Base-by-base conservation (phyloP, 2,113 vertebrate genomes). In the Zosterops hypoxanthus region DNA sequence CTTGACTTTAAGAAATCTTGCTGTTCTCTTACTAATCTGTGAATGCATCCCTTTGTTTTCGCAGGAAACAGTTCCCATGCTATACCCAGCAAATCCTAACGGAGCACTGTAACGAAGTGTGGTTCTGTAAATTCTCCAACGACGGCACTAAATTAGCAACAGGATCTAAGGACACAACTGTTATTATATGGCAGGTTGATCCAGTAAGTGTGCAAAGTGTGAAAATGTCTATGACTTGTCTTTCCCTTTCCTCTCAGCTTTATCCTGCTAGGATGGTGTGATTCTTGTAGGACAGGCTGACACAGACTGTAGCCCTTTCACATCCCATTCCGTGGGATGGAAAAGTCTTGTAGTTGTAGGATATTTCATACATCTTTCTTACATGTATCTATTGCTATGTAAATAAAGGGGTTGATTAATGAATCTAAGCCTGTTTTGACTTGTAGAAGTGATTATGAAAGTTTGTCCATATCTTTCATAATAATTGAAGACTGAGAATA, bases 101-200 rank as follows among this genome's bases (percentile, higher is more conserved):
- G 10, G 99, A 99, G 88, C 99, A 99, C 97, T 99, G 99, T 97
- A 99, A 99, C 66, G 99, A 99, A 97, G 99, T 99, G 39, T 99
- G 99, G 99, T 99, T 99, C 98, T 99, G 99, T 98, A 99, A 99
- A 97, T 99, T 99, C 96, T 99, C 99, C 95, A 99, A 99, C 4
- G 98, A 99, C 3, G 99, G 99, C 98, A 99, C 99, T 96, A 99
- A 99, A 98, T 97, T 99, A 98, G 99, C 99, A 88, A 99, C 99
- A 14, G 99, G 99, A 94, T 99, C 99, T 84, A 99, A 99, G 98
- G 99, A 99, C 95, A 99, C 99, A 64, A 99, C 99, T 68, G 99
- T 99, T 92, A 99, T 99, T 86, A 98, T 99, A 95, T 99, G 99
- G 99, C 99, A 99, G 73, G 99, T 99, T 60, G 99, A 99, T 97